Percentiles rank a stretch among this genome's conserved stretches.
Conservation (phyloP, 2,888 invertebrate species). For the Nowickia ferox region DNA sequence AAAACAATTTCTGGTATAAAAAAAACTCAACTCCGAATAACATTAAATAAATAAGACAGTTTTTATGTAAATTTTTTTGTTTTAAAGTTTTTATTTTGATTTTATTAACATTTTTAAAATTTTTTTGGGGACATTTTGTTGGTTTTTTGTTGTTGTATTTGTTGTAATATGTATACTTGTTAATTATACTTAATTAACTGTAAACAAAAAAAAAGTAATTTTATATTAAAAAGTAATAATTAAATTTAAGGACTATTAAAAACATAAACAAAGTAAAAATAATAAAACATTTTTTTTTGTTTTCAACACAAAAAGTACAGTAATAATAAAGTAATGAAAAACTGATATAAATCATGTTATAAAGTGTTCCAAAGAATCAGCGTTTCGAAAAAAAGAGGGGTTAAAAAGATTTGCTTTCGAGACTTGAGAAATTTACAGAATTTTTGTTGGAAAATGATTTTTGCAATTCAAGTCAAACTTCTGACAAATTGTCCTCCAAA, state of each 20-base stretch:
- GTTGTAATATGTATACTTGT: constrained; percentile 68
- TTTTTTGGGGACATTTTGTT: constrained; percentile 69
- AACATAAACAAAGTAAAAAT: constrained; percentile 60
- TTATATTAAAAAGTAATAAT: constrained; percentile 63
- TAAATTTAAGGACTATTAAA: constrained; percentile 72
- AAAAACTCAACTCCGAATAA: too few species aligned
- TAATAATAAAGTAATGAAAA: constrained; percentile 13
- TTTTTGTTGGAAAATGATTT: too few species aligned
- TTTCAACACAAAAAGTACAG: constrained; percentile 52
- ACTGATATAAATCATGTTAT: constrained; percentile 14
- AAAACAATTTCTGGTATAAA: too few species aligned
- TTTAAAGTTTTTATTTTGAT: constrained; percentile 71
- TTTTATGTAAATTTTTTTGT: constrained; percentile 57
- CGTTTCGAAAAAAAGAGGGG: not conserved
- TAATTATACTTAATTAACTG: constrained; percentile 66
- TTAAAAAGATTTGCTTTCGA: not conserved
- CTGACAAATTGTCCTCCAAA: too few species aligned
- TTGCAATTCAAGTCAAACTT: too few species aligned
- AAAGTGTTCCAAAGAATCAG: constrained; percentile 26
- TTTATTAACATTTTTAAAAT: constrained; percentile 72
- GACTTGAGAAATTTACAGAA: too few species aligned
- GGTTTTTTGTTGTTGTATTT: constrained; percentile 64
- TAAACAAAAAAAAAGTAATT: constrained; percentile 61
- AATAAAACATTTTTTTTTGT: constrained; percentile 47
- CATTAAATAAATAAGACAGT: not conserved